Percentiles rank a stretch among this genome's conserved stretches.
Conservation (phyloP, 2,113 vertebrate genomes). For the Xyliphius kryptos region DNA sequence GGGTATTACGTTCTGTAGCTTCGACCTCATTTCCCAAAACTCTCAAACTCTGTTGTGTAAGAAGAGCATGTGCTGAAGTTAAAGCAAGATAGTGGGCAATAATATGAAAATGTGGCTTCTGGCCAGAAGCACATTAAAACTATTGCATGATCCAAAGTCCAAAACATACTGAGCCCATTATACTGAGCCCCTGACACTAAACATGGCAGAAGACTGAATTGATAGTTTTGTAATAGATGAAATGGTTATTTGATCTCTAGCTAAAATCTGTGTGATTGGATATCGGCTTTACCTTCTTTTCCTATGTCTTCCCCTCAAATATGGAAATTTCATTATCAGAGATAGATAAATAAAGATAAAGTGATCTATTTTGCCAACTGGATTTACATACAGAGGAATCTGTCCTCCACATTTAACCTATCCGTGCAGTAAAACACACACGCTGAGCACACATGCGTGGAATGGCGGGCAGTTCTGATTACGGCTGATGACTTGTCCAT, state of each 20-base stretch:
- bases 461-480: no score
- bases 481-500: no score
- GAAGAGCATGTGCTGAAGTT: neutral
- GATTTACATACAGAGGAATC: no score
- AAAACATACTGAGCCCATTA: constrained; percentile 11
- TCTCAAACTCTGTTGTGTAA: neutral
- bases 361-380: no score
- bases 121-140: neutral
- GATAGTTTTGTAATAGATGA: neutral
- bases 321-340: no score
- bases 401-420: no score
- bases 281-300: neutral
- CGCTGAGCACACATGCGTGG: no score
- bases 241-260: neutral
- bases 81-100: neutral
- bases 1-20: neutral
- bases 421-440: no score
- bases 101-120: constrained; percentile 1
- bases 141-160: constrained; percentile 5
- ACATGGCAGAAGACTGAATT: neutral
- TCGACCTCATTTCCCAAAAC: neutral
- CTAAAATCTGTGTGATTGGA: neutral
- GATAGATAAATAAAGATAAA: no score
- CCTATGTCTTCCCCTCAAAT: no score
- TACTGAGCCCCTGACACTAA: neutral